phyloP scores from a whole-genome alignment of 2,113 vertebrate genomes.

The Scartelaos histophorus region DNA sequence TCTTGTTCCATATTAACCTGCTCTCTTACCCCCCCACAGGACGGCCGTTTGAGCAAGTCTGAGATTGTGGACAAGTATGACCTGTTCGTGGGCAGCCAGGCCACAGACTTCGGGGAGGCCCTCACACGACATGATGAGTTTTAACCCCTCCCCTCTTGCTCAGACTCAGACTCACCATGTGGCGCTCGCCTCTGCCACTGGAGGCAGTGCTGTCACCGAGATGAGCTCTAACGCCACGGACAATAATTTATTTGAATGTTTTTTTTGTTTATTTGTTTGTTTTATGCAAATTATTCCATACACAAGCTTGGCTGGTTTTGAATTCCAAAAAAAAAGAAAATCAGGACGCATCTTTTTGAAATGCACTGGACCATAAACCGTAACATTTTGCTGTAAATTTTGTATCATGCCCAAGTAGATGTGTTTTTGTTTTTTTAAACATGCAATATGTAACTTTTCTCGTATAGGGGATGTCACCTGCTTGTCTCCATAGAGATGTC shows the following conservation, averaged over 20 bases:
- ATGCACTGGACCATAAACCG: conserved; percentile 48
- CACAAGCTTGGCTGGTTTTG: conserved; percentile 29
- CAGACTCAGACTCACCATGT: conserved; percentile 55
- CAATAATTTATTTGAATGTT: conserved; percentile 87
- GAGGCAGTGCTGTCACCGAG: conserved; percentile 22
- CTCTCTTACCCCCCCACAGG: conserved; percentile 71
- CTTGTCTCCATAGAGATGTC: neutral
- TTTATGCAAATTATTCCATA: conserved; percentile 46
- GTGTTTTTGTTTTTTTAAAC: conserved; percentile 14
- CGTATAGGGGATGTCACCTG: neutral
- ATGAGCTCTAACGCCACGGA: conserved; percentile 63
- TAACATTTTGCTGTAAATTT: conserved; percentile 21
- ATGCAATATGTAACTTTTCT: neutral
- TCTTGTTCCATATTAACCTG: neutral
- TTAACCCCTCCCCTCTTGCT: conserved; percentile 59
- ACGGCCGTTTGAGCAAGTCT: conserved; percentile 86
- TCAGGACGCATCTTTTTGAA: conserved; percentile 11
- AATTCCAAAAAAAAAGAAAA: neutral
- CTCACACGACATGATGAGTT: conserved; percentile 95
- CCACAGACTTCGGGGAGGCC: conserved; percentile 95
- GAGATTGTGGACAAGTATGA: conserved; percentile 96
- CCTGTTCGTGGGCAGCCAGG: conserved; percentile 96
- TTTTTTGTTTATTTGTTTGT: neutral
- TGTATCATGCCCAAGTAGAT: conserved; percentile 11
- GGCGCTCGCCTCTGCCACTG: conserved; percentile 11